Percentiles rank a stretch among this genome's conserved stretches.
These are phyloP conservation scores for Aegotheles bennettii DNA, from an alignment of 2,113 vertebrate species.

Conservation along the genomic window DNA sequence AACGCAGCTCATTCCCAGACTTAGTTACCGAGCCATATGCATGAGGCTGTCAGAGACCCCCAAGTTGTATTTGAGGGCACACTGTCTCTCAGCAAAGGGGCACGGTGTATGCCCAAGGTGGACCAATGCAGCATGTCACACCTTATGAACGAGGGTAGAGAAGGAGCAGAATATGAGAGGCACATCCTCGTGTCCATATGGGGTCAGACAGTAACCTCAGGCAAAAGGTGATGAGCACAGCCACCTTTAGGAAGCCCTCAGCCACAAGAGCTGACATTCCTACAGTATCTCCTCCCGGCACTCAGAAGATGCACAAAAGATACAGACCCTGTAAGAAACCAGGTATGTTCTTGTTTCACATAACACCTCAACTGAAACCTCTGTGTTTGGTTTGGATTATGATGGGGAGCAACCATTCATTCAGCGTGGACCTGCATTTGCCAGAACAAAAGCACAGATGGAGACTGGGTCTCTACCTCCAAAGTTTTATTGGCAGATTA, in stretches of 20 bases:
- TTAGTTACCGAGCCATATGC: not conserved
- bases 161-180: not conserved
- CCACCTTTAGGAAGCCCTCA: not conserved
- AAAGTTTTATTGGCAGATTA: not conserved
- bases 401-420: not conserved
- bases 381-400: not conserved
- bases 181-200: not conserved
- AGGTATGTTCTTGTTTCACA: not conserved
- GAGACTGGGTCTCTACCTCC: not conserved
- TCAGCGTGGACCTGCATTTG: not conserved
- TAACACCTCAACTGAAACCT: not conserved
- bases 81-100: not conserved
- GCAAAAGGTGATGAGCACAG: not conserved
- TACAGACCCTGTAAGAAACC: not conserved
- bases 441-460: not conserved
- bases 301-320: not conserved
- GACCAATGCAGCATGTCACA: fast-evolving
- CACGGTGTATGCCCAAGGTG: fast-evolving
- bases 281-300: not conserved
- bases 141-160: not conserved
- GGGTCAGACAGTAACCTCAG: not conserved
- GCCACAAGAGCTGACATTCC: not conserved
- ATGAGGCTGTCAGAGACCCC: not conserved
- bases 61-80: not conserved
- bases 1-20: not conserved